These are phyloP conservation scores for Pectinophora gossypiella DNA, from an alignment of 1,140 invertebrate species.

Conservation along the genomic window DNA sequence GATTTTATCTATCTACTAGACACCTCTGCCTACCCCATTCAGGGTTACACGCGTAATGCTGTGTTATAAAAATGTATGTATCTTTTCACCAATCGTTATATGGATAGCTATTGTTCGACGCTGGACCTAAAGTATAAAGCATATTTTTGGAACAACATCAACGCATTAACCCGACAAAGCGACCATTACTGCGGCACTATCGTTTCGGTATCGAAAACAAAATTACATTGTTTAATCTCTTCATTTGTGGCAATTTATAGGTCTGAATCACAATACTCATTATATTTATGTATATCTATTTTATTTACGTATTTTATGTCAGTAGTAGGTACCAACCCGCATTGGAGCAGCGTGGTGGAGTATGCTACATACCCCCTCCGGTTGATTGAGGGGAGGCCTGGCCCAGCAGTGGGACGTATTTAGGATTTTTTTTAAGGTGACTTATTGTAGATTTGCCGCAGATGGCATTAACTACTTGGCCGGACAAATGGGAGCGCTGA, in stretches of 20 bases:
- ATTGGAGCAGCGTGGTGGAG: too few relatives aligned
- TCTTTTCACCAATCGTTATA: neutral
- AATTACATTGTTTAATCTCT: neutral
- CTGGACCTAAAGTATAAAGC: neutral
- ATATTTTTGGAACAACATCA: neutral
- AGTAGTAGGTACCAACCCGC: too few relatives aligned
- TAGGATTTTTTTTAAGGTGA: too few relatives aligned
- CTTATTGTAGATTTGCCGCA: too few relatives aligned
- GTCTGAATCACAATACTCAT: neutral
- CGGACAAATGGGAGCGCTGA: too few relatives aligned
- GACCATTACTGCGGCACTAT: neutral
- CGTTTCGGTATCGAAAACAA: neutral
- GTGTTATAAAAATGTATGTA: neutral
- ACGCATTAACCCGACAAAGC: neutral
- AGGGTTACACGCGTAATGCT: neutral
- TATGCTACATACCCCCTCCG: too few relatives aligned
- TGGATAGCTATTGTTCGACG: neutral
- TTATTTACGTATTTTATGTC: too few relatives aligned
- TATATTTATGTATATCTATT: too few relatives aligned
- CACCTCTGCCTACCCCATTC: neutral
- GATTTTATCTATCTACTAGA: neutral
- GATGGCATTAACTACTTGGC: too few relatives aligned
- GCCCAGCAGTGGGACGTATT: too few relatives aligned
- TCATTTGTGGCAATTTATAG: neutral
- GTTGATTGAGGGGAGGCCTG: too few relatives aligned